Evolutionary conservation across 2,113 vertebrate genomes (phyloP).

Genomic region (Mesembrinibis cayennensis): DNA sequence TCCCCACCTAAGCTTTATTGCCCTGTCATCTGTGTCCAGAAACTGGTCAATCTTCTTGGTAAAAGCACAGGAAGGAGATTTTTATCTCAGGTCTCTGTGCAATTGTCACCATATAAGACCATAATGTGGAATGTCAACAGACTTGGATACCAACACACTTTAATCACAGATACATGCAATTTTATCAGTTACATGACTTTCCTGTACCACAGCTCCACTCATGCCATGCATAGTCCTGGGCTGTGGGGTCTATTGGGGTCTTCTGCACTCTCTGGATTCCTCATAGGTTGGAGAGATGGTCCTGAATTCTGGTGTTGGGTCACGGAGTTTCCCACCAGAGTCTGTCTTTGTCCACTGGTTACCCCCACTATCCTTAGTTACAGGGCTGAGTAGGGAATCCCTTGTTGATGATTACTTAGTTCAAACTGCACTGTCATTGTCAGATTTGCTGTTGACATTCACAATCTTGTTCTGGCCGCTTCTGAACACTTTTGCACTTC

Average conservation of each 20-base stretch:
- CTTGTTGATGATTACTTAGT: not conserved
- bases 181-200: not conserved
- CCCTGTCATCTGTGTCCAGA: not conserved
- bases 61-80: not conserved
- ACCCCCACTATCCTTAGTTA: not conserved
- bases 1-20: not conserved
- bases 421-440: not conserved
- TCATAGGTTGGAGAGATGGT: not conserved
- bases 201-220: not conserved
- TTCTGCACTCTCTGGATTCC: not conserved
- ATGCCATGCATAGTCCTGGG: accelerated
- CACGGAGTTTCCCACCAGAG: not conserved
- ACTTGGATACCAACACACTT: not conserved
- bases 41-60: not conserved
- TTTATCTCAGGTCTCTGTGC: not conserved
- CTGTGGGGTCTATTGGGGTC: not conserved
- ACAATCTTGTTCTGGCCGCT: not conserved
- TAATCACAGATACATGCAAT: not conserved
- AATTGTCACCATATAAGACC: not conserved
- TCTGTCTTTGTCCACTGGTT: not conserved
- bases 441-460: not conserved
- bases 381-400: not conserved
- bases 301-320: not conserved
- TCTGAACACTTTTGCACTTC: not conserved
- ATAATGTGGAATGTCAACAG: no score